Evolutionary conservation across 2,888 invertebrate genomes (phyloP).

Genomic region (Tetranychus truncatus): DNA sequence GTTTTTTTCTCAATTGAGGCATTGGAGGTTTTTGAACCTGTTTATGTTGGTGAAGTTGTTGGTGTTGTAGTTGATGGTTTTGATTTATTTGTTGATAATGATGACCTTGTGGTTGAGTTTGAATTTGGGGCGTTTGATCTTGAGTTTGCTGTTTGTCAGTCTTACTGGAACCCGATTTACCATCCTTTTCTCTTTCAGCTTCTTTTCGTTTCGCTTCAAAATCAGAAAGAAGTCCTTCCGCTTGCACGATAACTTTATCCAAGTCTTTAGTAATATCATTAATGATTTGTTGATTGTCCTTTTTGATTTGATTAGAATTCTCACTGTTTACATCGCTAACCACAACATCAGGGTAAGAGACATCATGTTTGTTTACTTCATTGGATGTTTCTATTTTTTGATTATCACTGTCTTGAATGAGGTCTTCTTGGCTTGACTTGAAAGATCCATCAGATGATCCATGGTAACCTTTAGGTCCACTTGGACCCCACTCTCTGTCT

Average conservation of each 20-base stretch:
- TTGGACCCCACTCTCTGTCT: conserved; percentile 1
- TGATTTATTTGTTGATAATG: not conserved
- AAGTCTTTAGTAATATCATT: not conserved
- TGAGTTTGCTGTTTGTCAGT: conserved; percentile 4
- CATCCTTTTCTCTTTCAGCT: not conserved
- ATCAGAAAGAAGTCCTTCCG: not conserved
- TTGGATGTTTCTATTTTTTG: not conserved
- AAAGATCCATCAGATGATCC: not conserved
- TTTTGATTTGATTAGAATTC: not conserved
- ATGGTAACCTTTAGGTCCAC: not conserved
- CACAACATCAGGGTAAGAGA: not conserved
- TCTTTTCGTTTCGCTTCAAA: not conserved
- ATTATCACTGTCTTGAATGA: conserved; percentile 5
- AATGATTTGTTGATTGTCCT: not conserved
- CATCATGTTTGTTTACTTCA: not conserved
- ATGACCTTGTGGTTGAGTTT: not conserved
- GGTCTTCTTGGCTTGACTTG: conserved; percentile 13
- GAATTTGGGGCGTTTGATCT: not conserved
- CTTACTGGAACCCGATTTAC: not conserved
- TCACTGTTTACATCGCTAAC: not conserved
- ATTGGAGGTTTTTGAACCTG: conserved; percentile 4
- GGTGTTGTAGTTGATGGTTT: too few relatives aligned
- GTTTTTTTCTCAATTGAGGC: conserved; percentile 12
- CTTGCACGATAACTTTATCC: conserved; percentile 5
- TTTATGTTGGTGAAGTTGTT: conserved; percentile 1